Percentiles rank a stretch among this genome's conserved stretches.
phyloP scores from a whole-genome alignment of 2,888 invertebrate species.

The Plebejus anna region DNA sequence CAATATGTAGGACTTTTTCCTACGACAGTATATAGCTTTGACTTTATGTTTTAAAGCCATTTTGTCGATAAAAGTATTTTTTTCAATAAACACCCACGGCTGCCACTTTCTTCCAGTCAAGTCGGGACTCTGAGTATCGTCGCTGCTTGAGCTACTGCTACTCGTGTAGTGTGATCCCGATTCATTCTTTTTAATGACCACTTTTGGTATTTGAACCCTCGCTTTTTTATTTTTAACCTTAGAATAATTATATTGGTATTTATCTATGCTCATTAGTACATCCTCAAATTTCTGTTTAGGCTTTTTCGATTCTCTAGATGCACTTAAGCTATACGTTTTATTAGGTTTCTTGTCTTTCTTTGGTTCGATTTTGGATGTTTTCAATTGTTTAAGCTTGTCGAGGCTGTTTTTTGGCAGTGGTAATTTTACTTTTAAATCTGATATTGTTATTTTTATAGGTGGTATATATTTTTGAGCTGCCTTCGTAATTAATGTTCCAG shows the following conservation, averaged over 20 bases:
- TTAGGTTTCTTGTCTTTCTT: slow-evolving; percentile 45
- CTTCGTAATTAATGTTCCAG: slow-evolving; percentile 67
- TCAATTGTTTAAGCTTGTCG: slow-evolving; percentile 64
- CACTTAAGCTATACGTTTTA: slow-evolving; percentile 43
- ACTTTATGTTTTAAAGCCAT: slow-evolving; percentile 67
- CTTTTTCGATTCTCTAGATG: slow-evolving; percentile 55
- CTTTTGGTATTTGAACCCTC: slow-evolving; percentile 67
- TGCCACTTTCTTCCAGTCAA: slow-evolving; percentile 76
- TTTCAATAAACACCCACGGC: slow-evolving; percentile 74
- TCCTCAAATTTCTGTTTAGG: slow-evolving; percentile 75
- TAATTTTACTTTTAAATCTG: slow-evolving; percentile 69
- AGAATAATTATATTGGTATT: slow-evolving; percentile 66
- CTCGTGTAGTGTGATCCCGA: slow-evolving; percentile 75
- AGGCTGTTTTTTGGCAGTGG: slow-evolving; percentile 67
- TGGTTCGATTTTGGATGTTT: slow-evolving; percentile 61
- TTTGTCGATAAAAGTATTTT: slow-evolving; percentile 67
- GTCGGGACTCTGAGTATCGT: slow-evolving; percentile 62
- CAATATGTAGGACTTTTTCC: slow-evolving; percentile 63
- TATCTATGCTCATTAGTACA: slow-evolving; percentile 74
- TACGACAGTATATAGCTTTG: slow-evolving; percentile 63
- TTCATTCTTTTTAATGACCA: slow-evolving; percentile 71
- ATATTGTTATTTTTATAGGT: slow-evolving; percentile 61
- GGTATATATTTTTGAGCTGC: slow-evolving; percentile 77
- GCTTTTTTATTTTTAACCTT: slow-evolving; percentile 63
- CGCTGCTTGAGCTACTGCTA: slow-evolving; percentile 55